These are phyloP conservation scores for Encarsia formosa DNA, from an alignment of 2,888 invertebrate species.

Conservation along the genomic window DNA sequence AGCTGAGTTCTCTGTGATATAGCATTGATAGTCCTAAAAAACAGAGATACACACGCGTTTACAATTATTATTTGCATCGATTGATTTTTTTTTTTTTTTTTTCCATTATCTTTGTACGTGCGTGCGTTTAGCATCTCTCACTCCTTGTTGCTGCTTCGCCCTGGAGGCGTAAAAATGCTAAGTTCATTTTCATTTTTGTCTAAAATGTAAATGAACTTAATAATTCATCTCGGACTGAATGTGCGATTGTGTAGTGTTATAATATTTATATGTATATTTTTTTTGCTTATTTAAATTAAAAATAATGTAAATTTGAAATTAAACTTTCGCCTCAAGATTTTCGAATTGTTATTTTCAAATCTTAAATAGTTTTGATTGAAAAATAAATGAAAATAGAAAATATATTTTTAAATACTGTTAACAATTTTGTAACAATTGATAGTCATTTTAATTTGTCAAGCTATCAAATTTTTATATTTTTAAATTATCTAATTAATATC, in stretches of 20 bases:
- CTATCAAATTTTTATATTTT: too few relatives aligned
- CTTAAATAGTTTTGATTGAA: constrained; percentile 1
- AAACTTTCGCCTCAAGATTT: constrained; percentile 21
- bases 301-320: not conserved
- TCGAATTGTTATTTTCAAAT: constrained; percentile 12
- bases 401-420: not conserved
- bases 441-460: not conserved
- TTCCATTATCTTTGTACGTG: constrained; percentile 20
- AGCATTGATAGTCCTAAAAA: constrained; percentile 41
- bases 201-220: too few relatives aligned
- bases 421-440: constrained; percentile 2
- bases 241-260: constrained; percentile 1
- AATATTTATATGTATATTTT: not conserved
- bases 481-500: too few relatives aligned
- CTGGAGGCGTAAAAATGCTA: constrained; percentile 26
- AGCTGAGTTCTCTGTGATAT: constrained; percentile 48
- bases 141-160: constrained; percentile 26
- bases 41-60: constrained; percentile 40
- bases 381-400: too few relatives aligned
- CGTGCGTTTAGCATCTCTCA: constrained; percentile 27
- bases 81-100: constrained; percentile 25
- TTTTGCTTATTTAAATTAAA: constrained; percentile 8
- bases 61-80: constrained; percentile 33
- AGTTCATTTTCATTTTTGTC: constrained; percentile 17
- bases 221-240: constrained; percentile 15